Conservation (phyloP, 2,797 vertebrate species). For the Enteromius paludinosus region DNA sequence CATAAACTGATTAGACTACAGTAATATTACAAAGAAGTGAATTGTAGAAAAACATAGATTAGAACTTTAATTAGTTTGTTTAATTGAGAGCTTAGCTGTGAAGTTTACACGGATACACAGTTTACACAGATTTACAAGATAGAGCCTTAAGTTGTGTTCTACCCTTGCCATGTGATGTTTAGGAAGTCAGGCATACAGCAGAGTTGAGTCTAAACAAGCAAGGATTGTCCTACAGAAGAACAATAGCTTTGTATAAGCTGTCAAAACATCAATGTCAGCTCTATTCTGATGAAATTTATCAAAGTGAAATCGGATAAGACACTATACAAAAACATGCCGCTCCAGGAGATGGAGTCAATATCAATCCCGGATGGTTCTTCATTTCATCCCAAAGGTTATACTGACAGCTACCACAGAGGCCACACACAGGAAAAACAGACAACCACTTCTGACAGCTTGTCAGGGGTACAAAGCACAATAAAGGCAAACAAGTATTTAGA, state of each 20-base stretch:
- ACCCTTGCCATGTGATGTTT: constrained; percentile 10
- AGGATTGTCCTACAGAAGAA: neutral
- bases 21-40: neutral
- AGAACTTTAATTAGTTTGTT: neutral
- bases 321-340: neutral
- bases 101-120: no score
- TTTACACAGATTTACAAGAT: no score
- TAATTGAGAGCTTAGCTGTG: neutral
- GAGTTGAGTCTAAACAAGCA: neutral
- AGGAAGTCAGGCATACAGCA: neutral
- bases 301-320: constrained; percentile 35
- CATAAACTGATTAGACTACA: neutral
- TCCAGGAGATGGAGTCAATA: constrained; percentile 18
- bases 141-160: neutral
- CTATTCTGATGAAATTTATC: constrained; percentile 2
- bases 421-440: constrained; percentile 50
- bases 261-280: constrained; percentile 15
- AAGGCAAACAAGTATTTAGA: constrained; percentile 21
- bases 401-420: constrained; percentile 27
- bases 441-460: constrained; percentile 65
- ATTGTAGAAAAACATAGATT: neutral
- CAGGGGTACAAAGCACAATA: constrained; percentile 28
- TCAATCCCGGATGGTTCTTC: constrained; percentile 3
- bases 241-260: neutral
- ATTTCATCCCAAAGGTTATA: constrained; percentile 42